These are phyloP conservation scores for Gonatopus flavifemur DNA, from an alignment of 1,140 invertebrate genomes.

Conservation along the genomic window DNA sequence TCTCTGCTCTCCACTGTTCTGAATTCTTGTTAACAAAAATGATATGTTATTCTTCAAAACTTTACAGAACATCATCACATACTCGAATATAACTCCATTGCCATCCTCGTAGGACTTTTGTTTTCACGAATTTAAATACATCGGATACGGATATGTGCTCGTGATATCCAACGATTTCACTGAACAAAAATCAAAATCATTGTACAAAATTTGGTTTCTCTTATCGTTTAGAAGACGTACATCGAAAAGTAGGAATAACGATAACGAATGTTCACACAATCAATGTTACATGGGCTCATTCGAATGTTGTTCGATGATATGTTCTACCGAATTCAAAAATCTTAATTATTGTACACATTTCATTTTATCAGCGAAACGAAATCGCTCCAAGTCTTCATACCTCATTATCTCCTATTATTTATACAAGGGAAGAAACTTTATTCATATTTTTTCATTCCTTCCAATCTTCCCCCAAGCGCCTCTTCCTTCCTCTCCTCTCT, in stretches of 20 bases:
- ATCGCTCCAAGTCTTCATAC: not conserved
- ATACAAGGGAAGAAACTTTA: constrained; percentile 1
- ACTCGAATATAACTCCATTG: too few relatives aligned
- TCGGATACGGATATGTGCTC: too few relatives aligned
- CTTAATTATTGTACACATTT: constrained; percentile 36
- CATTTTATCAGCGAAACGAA: not conserved
- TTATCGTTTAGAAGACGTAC: too few relatives aligned
- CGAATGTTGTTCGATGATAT: constrained; percentile 52
- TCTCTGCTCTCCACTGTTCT: too few relatives aligned
- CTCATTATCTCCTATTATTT: constrained; percentile 24
- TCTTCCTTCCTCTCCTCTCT: not conserved
- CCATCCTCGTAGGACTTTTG: too few relatives aligned
- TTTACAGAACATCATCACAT: too few relatives aligned
- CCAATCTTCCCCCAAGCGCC: not conserved
- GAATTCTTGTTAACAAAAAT: too few relatives aligned
- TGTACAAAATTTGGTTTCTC: too few relatives aligned
- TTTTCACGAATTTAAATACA: too few relatives aligned
- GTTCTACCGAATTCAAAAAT: constrained; percentile 36
- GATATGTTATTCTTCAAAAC: too few relatives aligned
- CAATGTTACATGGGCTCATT: constrained; percentile 25
- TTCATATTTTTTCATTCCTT: not conserved
- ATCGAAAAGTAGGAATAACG: constrained; percentile 13
- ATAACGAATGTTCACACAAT: constrained; percentile 26
- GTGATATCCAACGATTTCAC: too few relatives aligned
- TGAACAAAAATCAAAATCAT: too few relatives aligned